A percentile compares a stretch with the other conserved stretches of the same genome.
These are phyloP conservation scores for Acleris cristana DNA, from an alignment of 2,888 invertebrate genomes.

Conservation along the genomic window DNA sequence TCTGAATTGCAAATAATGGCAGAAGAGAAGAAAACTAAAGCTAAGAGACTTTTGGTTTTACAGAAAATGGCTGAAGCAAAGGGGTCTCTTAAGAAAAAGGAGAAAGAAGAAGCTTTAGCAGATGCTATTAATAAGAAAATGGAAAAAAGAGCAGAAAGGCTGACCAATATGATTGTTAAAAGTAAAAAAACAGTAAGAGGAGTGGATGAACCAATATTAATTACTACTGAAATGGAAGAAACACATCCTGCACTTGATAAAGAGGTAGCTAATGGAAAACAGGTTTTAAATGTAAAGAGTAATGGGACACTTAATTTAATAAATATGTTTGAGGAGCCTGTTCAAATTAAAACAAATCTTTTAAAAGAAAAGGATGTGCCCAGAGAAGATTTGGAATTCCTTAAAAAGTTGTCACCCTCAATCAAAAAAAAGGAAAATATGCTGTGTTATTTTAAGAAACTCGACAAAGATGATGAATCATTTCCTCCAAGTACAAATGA, in stretches of 20 bases:
- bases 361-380: slow-evolving; percentile 49
- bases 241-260: slow-evolving; percentile 25
- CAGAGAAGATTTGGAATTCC: slow-evolving; percentile 74
- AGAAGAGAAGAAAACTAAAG: slow-evolving; percentile 63
- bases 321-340: slow-evolving; percentile 57
- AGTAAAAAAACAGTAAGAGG: slow-evolving; percentile 29
- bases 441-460: slow-evolving; percentile 84
- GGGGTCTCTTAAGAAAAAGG: slow-evolving; percentile 83
- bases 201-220: slow-evolving; percentile 24
- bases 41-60: slow-evolving; percentile 80
- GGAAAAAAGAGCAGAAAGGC: slow-evolving; percentile 84
- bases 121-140: slow-evolving; percentile 83
- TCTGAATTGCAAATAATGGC: slow-evolving; percentile 51
- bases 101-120: slow-evolving; percentile 82
- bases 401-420: slow-evolving; percentile 83
- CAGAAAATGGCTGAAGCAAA: slow-evolving; percentile 86
- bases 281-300: neutral
- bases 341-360: slow-evolving; percentile 41
- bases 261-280: slow-evolving; percentile 43
- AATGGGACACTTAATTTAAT: slow-evolving; percentile 52
- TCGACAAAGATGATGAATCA: slow-evolving; percentile 61
- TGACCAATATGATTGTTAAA: slow-evolving; percentile 74
- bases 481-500: slow-evolving; percentile 46
- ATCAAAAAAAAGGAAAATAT: slow-evolving; percentile 84
- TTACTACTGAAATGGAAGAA: slow-evolving; percentile 28